Conservation (phyloP, 2,113 vertebrate genomes). For the Alligator sinensis region DNA sequence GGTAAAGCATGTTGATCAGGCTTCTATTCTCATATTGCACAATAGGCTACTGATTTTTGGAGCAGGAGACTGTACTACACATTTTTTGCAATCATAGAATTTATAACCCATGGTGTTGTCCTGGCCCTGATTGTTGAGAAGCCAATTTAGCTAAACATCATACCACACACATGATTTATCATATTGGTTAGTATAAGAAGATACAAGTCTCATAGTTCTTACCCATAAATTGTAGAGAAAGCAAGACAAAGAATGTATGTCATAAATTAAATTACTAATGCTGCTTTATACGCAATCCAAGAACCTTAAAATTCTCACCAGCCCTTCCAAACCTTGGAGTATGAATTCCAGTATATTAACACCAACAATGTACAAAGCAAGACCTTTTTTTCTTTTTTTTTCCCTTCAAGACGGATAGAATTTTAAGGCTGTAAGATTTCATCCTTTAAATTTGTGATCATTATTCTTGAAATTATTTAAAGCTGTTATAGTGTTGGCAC, state of each 20-base stretch:
- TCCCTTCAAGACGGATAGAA: neutral
- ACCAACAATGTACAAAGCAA: neutral
- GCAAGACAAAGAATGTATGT: neutral
- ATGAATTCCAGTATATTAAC: neutral
- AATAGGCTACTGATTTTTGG: neutral
- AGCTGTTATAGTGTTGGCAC: neutral
- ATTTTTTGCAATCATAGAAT: neutral
- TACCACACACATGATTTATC: neutral
- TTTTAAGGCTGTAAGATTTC: neutral
- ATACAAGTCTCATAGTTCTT: neutral
- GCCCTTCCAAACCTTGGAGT: neutral
- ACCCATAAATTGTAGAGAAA: neutral
- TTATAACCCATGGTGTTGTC: neutral
- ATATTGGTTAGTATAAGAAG: neutral
- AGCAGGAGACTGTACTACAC: neutral
- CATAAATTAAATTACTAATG: neutral
- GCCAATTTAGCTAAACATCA: neutral
- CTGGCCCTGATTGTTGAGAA: neutral
- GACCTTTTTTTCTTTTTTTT: neutral
- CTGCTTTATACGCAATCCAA: neutral
- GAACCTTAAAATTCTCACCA: neutral
- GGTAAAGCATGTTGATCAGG: neutral
- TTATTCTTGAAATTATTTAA: neutral
- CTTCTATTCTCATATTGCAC: neutral
- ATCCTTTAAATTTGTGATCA: neutral